A percentile compares a stretch with the other conserved stretches of the same genome.
These are phyloP conservation scores for Sphaerodactylus townsendi DNA, from an alignment of 2,113 vertebrate genomes.

Conservation along the genomic window DNA sequence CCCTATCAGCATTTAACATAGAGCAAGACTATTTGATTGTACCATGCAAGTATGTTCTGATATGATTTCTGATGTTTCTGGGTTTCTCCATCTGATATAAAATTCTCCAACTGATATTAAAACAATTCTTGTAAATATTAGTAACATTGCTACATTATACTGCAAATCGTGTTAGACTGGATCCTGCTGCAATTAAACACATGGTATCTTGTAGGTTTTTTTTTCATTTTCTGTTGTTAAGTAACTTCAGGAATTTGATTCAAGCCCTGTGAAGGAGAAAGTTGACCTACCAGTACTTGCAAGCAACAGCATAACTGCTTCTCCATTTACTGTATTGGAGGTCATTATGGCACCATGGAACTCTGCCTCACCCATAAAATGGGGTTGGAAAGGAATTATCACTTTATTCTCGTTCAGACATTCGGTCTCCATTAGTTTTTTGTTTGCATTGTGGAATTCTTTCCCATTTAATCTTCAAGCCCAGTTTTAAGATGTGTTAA, in stretches of 20 bases:
- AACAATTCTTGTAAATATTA: not conserved
- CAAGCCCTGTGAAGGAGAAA: not conserved
- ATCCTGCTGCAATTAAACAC: not conserved
- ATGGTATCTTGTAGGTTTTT: too few species aligned
- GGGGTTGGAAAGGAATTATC: too few species aligned
- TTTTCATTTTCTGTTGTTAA: not conserved
- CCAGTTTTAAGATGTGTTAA: too few species aligned
- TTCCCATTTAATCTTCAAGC: too few species aligned
- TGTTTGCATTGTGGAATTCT: too few species aligned
- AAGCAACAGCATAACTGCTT: not conserved
- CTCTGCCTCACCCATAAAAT: too few species aligned
- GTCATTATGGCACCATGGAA: too few species aligned
- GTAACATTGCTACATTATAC: not conserved
- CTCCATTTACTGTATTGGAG: not conserved
- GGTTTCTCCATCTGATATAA: too few species aligned
- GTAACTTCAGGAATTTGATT: not conserved
- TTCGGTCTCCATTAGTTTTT: too few species aligned
- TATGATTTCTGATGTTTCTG: too few species aligned
- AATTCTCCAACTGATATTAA: not conserved
- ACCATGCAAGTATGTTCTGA: too few species aligned
- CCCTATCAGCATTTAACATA: not conserved
- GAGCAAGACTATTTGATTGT: not conserved
- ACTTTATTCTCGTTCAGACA: too few species aligned
- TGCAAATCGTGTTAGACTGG: not conserved
- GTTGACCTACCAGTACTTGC: not conserved